These are phyloP conservation scores for Centruroides sculpturatus DNA, from an alignment of 1,140 invertebrate species.

Conservation along the genomic window DNA sequence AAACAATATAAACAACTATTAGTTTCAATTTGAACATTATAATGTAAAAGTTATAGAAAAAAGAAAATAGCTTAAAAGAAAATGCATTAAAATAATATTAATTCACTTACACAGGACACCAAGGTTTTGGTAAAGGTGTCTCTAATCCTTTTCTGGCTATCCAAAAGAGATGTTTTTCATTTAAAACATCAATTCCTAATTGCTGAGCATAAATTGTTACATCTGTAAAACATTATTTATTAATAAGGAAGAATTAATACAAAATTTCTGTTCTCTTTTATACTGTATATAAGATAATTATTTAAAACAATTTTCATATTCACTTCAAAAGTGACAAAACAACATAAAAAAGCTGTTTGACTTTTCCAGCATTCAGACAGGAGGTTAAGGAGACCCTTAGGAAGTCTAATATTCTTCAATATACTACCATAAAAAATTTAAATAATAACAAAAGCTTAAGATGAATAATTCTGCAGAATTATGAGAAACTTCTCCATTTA, in stretches of 20 bases:
- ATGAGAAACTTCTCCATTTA: too few relatives aligned
- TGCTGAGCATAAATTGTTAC: constrained; percentile 17
- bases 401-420: too few relatives aligned
- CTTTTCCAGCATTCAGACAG: too few relatives aligned
- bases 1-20: background rate
- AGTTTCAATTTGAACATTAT: background rate
- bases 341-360: too few relatives aligned
- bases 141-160: constrained; percentile 17
- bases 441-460: too few relatives aligned
- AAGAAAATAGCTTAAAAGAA: background rate
- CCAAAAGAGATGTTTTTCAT: constrained; percentile 18
- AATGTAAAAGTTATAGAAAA: background rate
- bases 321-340: too few relatives aligned
- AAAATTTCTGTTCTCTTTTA: background rate
- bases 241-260: constrained; percentile 3
- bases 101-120: constrained; percentile 16
- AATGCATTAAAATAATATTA: background rate
- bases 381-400: too few relatives aligned
- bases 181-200: constrained; percentile 15
- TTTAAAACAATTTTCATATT: too few relatives aligned
- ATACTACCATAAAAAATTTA: too few relatives aligned
- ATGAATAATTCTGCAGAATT: too few relatives aligned
- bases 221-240: constrained; percentile 5
- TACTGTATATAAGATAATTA: too few relatives aligned
- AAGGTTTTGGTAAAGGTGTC: constrained; percentile 13